A percentile compares a stretch with the other conserved stretches of the same genome.
These are phyloP conservation scores for Antheraea mylitta DNA, from an alignment of 1,140 invertebrate species.

Conservation along the genomic window DNA sequence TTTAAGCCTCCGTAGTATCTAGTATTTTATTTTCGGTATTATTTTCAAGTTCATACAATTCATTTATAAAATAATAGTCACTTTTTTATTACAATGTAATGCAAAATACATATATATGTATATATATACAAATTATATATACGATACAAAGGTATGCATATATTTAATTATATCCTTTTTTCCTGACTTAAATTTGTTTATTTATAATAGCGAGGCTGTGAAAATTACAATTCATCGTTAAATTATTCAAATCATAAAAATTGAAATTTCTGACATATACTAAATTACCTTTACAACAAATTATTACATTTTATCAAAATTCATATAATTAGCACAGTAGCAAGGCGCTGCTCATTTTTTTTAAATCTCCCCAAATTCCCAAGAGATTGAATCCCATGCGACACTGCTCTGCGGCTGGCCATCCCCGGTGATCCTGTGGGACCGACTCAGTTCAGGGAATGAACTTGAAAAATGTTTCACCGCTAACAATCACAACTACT, in stretches of 20 bases:
- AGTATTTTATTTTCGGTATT: slow-evolving; percentile 21
- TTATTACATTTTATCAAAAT: not conserved
- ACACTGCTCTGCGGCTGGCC: slow-evolving; percentile 30
- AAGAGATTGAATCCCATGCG: slow-evolving; percentile 75
- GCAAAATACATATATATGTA: too few relatives aligned
- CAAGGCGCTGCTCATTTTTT: slow-evolving; percentile 40
- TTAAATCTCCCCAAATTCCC: slow-evolving; percentile 63
- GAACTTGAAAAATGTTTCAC: slow-evolving; percentile 46
- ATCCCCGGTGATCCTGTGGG: slow-evolving; percentile 46
- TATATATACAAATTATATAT: too few relatives aligned
- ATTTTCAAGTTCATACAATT: slow-evolving; percentile 31
- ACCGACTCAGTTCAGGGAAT: slow-evolving; percentile 36
- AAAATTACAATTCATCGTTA: too few relatives aligned
- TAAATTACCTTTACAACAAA: not conserved
- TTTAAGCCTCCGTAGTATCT: not conserved
- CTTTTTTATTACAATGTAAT: too few relatives aligned
- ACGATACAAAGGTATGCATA: too few relatives aligned
- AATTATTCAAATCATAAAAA: too few relatives aligned
- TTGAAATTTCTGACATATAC: too few relatives aligned
- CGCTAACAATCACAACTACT: not conserved
- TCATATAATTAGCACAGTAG: slow-evolving; percentile 5
- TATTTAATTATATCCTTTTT: too few relatives aligned
- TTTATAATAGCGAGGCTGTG: too few relatives aligned
- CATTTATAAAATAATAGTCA: not conserved
- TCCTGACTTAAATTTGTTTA: too few relatives aligned